A percentile compares a stretch with the other conserved stretches of the same genome.
phyloP scores from a whole-genome alignment of 2,113 vertebrate species.

The Leucosticte australis region DNA sequence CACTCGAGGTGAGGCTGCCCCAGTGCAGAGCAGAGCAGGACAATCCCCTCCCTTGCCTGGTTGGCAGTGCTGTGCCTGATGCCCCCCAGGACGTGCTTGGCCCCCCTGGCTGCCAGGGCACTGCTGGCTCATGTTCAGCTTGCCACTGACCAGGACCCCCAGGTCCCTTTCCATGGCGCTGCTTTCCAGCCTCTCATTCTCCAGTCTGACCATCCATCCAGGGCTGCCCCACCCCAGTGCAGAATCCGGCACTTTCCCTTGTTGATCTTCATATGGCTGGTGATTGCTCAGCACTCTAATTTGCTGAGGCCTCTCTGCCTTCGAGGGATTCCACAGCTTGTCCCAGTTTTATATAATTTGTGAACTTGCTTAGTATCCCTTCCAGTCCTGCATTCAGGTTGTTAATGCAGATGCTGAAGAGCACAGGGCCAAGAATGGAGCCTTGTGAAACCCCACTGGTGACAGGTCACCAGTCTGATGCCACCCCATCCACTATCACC shows the following conservation, averaged over 20 bases:
- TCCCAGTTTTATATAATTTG: no score
- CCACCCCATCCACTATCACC: background rate
- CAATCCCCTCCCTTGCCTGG: background rate
- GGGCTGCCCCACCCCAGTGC: rapidly evolving
- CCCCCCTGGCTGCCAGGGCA: background rate
- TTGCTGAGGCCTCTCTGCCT: background rate
- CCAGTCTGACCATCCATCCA: no score
- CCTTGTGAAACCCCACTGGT: rapidly evolving
- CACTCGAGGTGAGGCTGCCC: background rate
- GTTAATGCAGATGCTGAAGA: background rate
- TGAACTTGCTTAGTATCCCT: background rate
- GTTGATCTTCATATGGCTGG: background rate
- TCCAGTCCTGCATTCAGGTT: background rate
- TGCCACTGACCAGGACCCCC: background rate
- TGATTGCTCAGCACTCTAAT: background rate
- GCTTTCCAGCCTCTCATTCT: background rate
- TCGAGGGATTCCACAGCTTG: background rate
- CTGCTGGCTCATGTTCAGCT: background rate
- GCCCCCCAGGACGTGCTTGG: background rate
- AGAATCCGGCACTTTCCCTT: background rate
- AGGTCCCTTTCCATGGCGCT: rapidly evolving
- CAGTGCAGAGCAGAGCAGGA: background rate
- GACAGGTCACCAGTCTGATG: background rate
- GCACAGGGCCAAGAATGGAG: background rate
- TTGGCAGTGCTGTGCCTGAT: background rate